Base-by-base conservation (phyloP, 2,797 vertebrate species). In the Lophotriccus pileatus region DNA sequence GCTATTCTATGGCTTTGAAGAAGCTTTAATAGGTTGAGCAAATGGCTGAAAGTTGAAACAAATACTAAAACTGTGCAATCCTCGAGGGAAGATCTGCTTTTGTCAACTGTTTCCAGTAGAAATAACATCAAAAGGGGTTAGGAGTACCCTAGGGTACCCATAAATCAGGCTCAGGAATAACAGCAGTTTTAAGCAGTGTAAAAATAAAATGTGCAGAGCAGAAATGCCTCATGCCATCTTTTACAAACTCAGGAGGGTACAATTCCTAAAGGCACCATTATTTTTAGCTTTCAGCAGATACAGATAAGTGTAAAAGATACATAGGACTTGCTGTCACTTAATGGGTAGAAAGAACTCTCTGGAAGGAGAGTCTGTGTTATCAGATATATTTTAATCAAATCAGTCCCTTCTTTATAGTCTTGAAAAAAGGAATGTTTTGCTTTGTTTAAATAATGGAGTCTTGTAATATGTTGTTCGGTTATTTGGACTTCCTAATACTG, bases 181-280 rank as follows among this genome's bases (percentile, higher is more conserved):
- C 55, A 85, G 27, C 75, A 62, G 50, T 60, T 34, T 91, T 90
- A 93, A 87, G 55, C 59, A 87, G 59, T 25, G 62, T 78, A 78
- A 92, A 96, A 91, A 87, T 76, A 85, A 93, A 83, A 81, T 22
- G 32, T 67, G 67, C 32, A 64, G 80, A 91, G 68, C 68, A 90
- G 44, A 92, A 89, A 62, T 49, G 44, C 39, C 17, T 80, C 53
- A 22, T 14, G 2, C 75, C 46, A 78, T 89, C 76, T 90, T 84
- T 87, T 37, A 87, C 24, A 1, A 72, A 63, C 43, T 73, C 56
- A 1, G 15, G 19, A 63, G 72, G 32, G 47, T 75, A 93, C 49
- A 87, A 75, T 96, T 97, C 94, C 94, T 95, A 74, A 90, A 94
- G 94, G 86, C 81, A 84, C 70, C 12, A 28, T 95, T 96, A 96